Percentiles rank a stretch among this genome's conserved stretches.
These are phyloP conservation scores for Blastomussa wellsi DNA, from an alignment of 92 coral and sea anemone genomes.

Conservation along the genomic window DNA sequence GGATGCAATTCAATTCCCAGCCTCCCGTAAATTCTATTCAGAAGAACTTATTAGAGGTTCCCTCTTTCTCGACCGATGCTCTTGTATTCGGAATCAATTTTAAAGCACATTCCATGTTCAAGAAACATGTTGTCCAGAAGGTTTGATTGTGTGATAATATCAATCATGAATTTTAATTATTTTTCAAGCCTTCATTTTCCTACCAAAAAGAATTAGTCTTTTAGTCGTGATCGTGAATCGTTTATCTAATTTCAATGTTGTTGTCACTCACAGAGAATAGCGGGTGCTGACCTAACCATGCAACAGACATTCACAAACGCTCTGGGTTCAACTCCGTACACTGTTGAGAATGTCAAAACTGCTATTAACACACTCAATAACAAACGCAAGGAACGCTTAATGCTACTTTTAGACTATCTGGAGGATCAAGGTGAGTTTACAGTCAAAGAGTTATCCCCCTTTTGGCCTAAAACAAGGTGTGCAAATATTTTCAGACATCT, in stretches of 20 bases:
- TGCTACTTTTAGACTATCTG: slow-evolving; percentile 50
- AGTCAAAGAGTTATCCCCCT: too few relatives aligned
- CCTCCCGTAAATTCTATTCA: too few relatives aligned
- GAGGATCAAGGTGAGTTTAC: slow-evolving; percentile 70
- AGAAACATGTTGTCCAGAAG: background rate
- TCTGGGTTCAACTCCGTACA: background rate
- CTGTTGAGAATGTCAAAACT: slow-evolving; percentile 5
- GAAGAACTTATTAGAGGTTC: too few relatives aligned
- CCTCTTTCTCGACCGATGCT: background rate
- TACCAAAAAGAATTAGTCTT: background rate
- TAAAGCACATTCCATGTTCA: too few relatives aligned
- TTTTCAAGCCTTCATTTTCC: background rate
- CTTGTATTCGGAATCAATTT: background rate
- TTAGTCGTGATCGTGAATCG: background rate
- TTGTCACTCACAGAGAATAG: background rate
- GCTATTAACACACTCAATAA: slow-evolving; percentile 34
- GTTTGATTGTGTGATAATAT: background rate
- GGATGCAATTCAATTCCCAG: too few relatives aligned
- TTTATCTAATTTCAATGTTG: background rate
- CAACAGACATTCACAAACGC: slow-evolving; percentile 12
- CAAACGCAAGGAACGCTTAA: slow-evolving; percentile 45
- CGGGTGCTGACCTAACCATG: background rate
- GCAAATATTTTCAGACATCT: too few relatives aligned
- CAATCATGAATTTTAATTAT: too few relatives aligned
- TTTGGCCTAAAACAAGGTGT: too few relatives aligned